Conservation (phyloP, 2,888 invertebrate species). For the Hymenopus coronatus region DNA sequence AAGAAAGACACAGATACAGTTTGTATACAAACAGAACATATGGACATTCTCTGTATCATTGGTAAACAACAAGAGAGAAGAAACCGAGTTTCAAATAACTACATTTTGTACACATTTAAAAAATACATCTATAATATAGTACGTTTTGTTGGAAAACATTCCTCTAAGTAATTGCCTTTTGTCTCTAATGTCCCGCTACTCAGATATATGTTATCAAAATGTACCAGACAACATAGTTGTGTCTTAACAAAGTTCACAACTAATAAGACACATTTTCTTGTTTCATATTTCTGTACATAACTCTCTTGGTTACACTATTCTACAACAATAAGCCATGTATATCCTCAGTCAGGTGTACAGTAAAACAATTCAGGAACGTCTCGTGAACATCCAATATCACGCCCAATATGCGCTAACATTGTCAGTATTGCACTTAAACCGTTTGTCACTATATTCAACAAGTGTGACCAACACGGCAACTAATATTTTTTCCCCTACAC, state of each 20-base stretch:
- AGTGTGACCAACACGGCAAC: no score
- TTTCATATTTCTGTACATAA: not conserved
- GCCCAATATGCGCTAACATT: no score
- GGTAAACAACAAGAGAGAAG: not conserved
- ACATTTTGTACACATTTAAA: conserved; percentile 19
- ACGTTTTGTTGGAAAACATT: not conserved
- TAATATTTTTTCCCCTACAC: no score
- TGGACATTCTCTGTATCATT: not conserved
- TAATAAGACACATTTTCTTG: not conserved
- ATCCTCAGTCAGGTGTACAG: not conserved
- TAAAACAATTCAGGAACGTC: not conserved
- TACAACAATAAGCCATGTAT: not conserved
- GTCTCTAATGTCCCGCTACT: not conserved
- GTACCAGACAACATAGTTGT: not conserved
- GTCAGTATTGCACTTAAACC: no score
- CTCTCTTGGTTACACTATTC: not conserved
- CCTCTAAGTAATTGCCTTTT: not conserved
- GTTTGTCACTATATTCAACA: no score
- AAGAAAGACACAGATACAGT: not conserved
- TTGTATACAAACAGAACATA: not conserved
- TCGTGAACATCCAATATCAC: not conserved
- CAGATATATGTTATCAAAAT: not conserved
- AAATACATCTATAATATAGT: not conserved
- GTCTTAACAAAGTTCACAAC: not conserved
- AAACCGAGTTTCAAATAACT: not conserved